These are phyloP conservation scores for Ascaphus truei DNA, from an alignment of 2,113 vertebrate genomes.

Conservation along the genomic window DNA sequence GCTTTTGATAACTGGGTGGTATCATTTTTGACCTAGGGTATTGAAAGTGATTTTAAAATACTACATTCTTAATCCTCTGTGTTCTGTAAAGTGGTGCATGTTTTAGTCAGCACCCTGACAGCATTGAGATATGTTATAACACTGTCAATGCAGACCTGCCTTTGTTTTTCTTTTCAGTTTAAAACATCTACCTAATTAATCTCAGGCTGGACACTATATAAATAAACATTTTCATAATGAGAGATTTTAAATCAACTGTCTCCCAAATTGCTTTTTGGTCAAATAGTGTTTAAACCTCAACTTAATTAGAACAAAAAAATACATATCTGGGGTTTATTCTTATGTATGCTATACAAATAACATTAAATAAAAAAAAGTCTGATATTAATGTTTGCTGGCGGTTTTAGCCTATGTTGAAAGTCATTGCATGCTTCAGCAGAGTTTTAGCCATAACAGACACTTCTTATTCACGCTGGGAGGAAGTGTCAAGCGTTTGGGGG, in stretches of 20 bases:
- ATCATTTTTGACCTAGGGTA: no score
- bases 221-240: constrained; percentile 22
- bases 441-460: constrained; percentile 57
- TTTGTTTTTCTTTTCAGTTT: constrained; percentile 16
- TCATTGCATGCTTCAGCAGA: constrained; percentile 61
- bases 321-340: background rate
- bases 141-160: background rate
- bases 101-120: background rate
- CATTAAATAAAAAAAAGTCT: constrained; percentile 36
- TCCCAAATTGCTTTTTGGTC: background rate
- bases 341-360: background rate
- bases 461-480: constrained; percentile 67
- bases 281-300: constrained; percentile 11
- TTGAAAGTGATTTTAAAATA: no score
- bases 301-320: constrained; percentile 9
- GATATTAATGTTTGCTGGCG: constrained; percentile 48
- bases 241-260: constrained; percentile 13
- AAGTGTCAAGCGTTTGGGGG: constrained; percentile 59
- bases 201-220: constrained; percentile 15
- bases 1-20: no score
- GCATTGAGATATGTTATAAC: background rate
- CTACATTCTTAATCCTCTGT: no score
- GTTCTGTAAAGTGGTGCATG: no score
- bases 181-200: constrained; percentile 31
- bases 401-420: constrained; percentile 49